Evolutionary conservation across 1,140 invertebrate genomes (phyloP), one percentile per base, ranked within the genome.

Genomic region (Scaptomyza montana): DNA sequence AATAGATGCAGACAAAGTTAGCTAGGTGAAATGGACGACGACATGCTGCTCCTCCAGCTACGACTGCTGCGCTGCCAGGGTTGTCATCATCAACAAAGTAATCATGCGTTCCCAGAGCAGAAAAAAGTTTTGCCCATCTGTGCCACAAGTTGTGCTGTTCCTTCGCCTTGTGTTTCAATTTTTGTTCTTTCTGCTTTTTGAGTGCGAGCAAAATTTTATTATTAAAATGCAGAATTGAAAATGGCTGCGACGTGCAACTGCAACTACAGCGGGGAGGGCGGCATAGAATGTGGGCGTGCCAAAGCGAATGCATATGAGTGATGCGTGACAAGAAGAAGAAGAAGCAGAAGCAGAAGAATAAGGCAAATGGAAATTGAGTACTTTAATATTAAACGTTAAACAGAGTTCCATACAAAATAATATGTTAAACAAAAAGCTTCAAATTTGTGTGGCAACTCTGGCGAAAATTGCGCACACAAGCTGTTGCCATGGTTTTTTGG

Each of bases 141-240:
- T 36, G 82, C 64, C 66, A 59, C 64, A 68, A 73, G 56, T 61
- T 73, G 56, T 63, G 51, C 67, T 16, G 9, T 69, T 65, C 47
- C 78, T 53, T 45, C 56, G 43, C 39, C 57, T 59, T 50, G 47
- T 71, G 41, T 66, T 75, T 69, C 51, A 30, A 43, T 74, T 72
- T 80, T 70, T 86, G 70, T 77, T 66, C 50, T 66, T 63, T 56
- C 41, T 51, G 73, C n/a, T 72, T 80, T 70, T 87, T 77, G 73
- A 47, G 49, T 63, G 50, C 64, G 33, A 36, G 72, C 82, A 89
- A 82, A 89, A 87, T 87, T 87, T 82, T 87, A 87, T 89, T 87
- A 87, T 87, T 87, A 87, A 87, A 87, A 87, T 87, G 82, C 82
- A 87, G 87, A 87, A 87, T 87, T 87, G 82, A 87, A 87, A 87